Evolutionary conservation across 1,140 invertebrate species (phyloP).

Genomic region (Camponotus vicinus): DNA sequence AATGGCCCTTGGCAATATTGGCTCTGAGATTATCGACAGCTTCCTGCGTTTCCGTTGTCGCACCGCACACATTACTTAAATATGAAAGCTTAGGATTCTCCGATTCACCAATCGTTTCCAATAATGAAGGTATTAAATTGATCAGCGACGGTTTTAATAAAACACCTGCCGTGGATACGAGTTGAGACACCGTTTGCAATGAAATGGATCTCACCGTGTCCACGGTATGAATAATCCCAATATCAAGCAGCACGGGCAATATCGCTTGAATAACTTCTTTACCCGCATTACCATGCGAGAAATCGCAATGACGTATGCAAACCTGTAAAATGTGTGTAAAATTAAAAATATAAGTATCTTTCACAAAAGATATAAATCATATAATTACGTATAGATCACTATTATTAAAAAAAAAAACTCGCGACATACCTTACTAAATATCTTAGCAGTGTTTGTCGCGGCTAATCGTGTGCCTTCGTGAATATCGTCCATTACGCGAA

Average conservation of each 20-base stretch:
- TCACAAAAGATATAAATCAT: not conserved
- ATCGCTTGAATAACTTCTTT: constrained; percentile 92
- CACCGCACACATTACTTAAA: constrained; percentile 91
- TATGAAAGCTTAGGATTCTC: constrained; percentile 93
- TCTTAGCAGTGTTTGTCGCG: constrained; percentile 91
- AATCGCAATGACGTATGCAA: constrained; percentile 92
- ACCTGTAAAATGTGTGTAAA: constrained; percentile 84
- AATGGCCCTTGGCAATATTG: constrained; percentile 92
- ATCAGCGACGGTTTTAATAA: constrained; percentile 93
- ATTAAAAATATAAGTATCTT: constrained; percentile 16
- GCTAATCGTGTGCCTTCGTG: constrained; percentile 95
- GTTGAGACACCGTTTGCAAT: constrained; percentile 93
- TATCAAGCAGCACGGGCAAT: constrained; percentile 92
- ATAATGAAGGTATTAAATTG: constrained; percentile 92
- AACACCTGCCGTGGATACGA: constrained; percentile 92
- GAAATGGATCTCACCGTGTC: constrained; percentile 93
- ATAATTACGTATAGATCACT: too few relatives aligned
- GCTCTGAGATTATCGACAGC: constrained; percentile 92
- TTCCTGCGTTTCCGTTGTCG: constrained; percentile 89
- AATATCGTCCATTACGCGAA: constrained; percentile 97
- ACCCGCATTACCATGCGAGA: constrained; percentile 92
- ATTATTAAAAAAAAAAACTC: not conserved
- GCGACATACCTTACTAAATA: constrained; percentile 91
- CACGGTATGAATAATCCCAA: constrained; percentile 92
- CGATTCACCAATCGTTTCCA: constrained; percentile 94